A percentile compares a stretch with the other conserved stretches of the same genome.
Conservation (phyloP, 2,113 vertebrate genomes). For the Etia nguti region DNA sequence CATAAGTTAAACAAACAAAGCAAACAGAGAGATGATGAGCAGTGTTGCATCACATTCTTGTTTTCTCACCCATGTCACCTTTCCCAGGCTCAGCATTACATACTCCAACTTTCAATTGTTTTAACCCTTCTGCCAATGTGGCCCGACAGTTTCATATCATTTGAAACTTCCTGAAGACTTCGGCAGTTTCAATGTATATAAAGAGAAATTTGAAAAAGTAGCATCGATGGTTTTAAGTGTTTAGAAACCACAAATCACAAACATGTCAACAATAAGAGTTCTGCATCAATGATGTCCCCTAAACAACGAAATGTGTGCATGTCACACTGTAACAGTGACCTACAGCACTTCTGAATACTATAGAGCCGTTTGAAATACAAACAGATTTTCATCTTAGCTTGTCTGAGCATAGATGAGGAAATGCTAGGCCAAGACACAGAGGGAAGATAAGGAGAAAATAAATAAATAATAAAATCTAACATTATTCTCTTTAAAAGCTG, state of each 20-base stretch:
- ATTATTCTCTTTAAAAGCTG: slow-evolving; percentile 54
- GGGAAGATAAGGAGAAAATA: slow-evolving; percentile 14
- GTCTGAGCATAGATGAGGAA: slow-evolving; percentile 5
- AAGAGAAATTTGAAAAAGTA: neutral
- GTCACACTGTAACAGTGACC: neutral
- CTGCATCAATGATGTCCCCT: neutral
- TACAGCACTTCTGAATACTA: neutral
- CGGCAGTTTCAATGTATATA: neutral
- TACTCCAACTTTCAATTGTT: neutral
- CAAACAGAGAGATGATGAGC: slow-evolving; percentile 7
- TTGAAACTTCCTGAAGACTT: neutral
- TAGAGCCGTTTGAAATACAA: neutral
- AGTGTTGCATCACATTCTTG: slow-evolving; percentile 5
- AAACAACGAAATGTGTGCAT: neutral
- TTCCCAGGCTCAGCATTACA: slow-evolving; percentile 6
- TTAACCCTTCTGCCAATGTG: neutral
- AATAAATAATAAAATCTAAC: slow-evolving; percentile 33
- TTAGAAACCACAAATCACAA: neutral
- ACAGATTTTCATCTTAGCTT: neutral
- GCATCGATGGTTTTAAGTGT: neutral
- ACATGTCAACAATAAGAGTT: neutral
- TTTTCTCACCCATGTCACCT: neutral
- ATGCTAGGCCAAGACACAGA: slow-evolving; percentile 12
- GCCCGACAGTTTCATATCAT: neutral
- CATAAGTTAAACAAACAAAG: neutral